These are phyloP conservation scores for Anthophora plumipes DNA, from an alignment of 2,888 invertebrate species.

Conservation along the genomic window DNA sequence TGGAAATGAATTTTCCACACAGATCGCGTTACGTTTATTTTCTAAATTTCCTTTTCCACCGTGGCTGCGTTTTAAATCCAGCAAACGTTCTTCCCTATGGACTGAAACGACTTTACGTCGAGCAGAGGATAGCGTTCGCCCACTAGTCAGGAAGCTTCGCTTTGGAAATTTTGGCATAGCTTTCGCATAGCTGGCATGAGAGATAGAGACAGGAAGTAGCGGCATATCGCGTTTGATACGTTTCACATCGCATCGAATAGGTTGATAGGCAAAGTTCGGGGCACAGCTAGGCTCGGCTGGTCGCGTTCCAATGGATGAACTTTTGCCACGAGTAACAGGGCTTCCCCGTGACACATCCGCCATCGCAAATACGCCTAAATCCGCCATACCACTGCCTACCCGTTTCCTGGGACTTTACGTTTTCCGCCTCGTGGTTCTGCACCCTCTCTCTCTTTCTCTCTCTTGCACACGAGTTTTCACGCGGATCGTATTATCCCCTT, in stretches of 20 bases:
- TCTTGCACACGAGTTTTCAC: slow-evolving; percentile 47
- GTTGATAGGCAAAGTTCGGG: slow-evolving; percentile 30
- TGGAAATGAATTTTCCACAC: too few species aligned
- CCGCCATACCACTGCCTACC: slow-evolving; percentile 1
- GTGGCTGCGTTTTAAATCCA: neutral
- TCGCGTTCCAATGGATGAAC: slow-evolving; percentile 43
- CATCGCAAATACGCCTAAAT: slow-evolving; percentile 47
- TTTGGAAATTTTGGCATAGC: neutral
- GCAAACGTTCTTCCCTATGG: neutral
- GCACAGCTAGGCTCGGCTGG: neutral
- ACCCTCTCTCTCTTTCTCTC: too few species aligned
- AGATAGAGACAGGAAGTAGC: too few species aligned
- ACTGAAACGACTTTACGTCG: neutral
- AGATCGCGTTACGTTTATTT: too few species aligned
- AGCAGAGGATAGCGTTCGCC: neutral
- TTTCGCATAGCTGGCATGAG: neutral
- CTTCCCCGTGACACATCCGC: slow-evolving; percentile 32
- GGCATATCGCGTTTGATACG: slow-evolving; percentile 10
- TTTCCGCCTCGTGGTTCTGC: slow-evolving; percentile 18
- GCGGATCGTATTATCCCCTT: slow-evolving; percentile 57
- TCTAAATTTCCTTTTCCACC: neutral
- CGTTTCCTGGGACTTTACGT: slow-evolving; percentile 55
- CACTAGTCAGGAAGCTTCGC: neutral
- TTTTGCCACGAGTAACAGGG: slow-evolving; percentile 35
- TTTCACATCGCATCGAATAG: slow-evolving; percentile 18